phyloP scores from a whole-genome alignment of 2,888 invertebrate species.

The Sipha maydis region DNA sequence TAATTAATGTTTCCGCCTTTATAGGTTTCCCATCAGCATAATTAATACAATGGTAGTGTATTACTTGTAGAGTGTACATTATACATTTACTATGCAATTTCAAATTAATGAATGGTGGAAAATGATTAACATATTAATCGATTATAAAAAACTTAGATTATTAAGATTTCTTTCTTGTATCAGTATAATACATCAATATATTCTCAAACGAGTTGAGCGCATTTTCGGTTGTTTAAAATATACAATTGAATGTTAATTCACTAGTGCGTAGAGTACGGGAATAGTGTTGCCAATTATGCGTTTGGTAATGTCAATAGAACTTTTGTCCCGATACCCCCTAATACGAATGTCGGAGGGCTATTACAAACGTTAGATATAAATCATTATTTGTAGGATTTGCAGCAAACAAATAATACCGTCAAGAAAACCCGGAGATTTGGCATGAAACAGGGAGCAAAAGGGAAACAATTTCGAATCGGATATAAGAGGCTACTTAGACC shows the following conservation, averaged over 20 bases:
- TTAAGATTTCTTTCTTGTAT: neutral
- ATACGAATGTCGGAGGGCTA: slow-evolving; percentile 50
- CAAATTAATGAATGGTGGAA: neutral
- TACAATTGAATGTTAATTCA: neutral
- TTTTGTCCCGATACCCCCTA: slow-evolving; percentile 37
- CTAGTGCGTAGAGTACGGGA: neutral
- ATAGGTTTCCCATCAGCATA: slow-evolving; percentile 28
- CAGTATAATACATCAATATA: neutral
- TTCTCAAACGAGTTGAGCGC: neutral
- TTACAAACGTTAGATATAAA: slow-evolving; percentile 56
- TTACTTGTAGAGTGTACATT: neutral
- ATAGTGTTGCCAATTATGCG: slow-evolving; percentile 38
- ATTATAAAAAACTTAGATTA: neutral
- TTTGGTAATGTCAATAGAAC: slow-evolving; percentile 41
- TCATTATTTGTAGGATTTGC: slow-evolving; percentile 60
- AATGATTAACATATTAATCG: slow-evolving; percentile 15
- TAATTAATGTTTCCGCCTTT: slow-evolving; percentile 43
- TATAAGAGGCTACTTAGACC: slow-evolving; percentile 60
- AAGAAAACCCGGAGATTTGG: slow-evolving; percentile 61
- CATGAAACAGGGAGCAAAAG: slow-evolving; percentile 46
- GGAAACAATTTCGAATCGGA: slow-evolving; percentile 61
- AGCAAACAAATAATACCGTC: slow-evolving; percentile 59
- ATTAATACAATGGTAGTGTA: slow-evolving; percentile 1
- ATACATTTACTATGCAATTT: neutral
- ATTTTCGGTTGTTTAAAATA: neutral